Evolutionary conservation across 2,888 invertebrate genomes (phyloP).

Genomic region (Venusia cambrica): DNA sequence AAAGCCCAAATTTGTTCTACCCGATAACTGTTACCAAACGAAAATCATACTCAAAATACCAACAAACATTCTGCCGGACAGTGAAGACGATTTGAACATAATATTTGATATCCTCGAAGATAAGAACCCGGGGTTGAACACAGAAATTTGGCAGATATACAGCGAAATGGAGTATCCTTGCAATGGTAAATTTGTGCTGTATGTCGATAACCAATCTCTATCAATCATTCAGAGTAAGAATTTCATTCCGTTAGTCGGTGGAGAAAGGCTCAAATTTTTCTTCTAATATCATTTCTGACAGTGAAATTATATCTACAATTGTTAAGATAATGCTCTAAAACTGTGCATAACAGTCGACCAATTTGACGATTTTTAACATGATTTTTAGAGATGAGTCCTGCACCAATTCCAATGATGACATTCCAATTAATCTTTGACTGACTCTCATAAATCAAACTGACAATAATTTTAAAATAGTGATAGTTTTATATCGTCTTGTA

Average conservation of each 20-base stretch:
- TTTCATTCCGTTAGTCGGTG: constrained; percentile 57
- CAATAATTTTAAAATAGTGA: too few species aligned
- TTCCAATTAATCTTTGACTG: too few species aligned
- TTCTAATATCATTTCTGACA: constrained; percentile 39
- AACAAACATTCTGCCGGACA: constrained; percentile 50
- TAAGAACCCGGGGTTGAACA: constrained; percentile 64
- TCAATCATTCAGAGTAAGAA: constrained; percentile 46
- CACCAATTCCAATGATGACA: too few species aligned
- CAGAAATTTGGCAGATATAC: constrained; percentile 58
- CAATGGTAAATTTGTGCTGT: constrained; percentile 52
- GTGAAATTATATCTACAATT: neutral
- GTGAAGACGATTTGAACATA: constrained; percentile 58
- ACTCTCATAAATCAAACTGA: too few species aligned
- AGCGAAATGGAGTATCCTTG: constrained; percentile 45
- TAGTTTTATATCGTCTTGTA: too few species aligned
- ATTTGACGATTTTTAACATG: too few species aligned
- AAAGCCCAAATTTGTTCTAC: constrained; percentile 20
- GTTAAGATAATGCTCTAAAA: too few species aligned
- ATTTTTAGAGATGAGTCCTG: too few species aligned
- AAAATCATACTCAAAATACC: constrained; percentile 60
- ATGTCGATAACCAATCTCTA: constrained; percentile 57
- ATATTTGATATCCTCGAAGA: constrained; percentile 65
- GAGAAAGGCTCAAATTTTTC: constrained; percentile 56
- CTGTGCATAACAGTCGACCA: too few species aligned
- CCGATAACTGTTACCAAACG: constrained; percentile 37